Evolutionary conservation across 1,140 invertebrate genomes (phyloP).

Genomic region (Drosophila pseudoananassae): DNA sequence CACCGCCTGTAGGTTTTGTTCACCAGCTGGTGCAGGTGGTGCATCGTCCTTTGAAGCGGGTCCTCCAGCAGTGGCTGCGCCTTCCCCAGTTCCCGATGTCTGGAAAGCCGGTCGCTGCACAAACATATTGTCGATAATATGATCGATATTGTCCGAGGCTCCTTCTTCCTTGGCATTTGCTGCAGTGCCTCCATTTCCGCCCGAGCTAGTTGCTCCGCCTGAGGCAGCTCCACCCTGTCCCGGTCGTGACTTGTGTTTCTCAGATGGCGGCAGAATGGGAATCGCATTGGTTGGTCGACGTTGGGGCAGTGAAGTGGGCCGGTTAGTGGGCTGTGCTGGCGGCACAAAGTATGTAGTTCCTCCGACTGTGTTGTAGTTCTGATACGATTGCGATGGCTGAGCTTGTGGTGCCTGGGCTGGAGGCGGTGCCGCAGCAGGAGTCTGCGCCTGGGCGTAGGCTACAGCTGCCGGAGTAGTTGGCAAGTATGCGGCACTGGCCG

Average conservation of each 20-base stretch:
- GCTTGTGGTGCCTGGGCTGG: slow-evolving; percentile 44
- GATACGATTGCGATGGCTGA: slow-evolving; percentile 55
- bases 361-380: slow-evolving; percentile 82
- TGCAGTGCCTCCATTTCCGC: not conserved
- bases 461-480: slow-evolving; percentile 67
- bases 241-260: slow-evolving; percentile 69
- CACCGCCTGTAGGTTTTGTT: slow-evolving; percentile 64
- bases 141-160: slow-evolving; percentile 85
- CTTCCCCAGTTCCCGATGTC: slow-evolving; percentile 45
- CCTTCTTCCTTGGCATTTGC: slow-evolving; percentile 45
- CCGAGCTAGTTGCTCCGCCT: not conserved
- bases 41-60: slow-evolving; percentile 31
- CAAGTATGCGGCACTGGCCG: slow-evolving; percentile 62
- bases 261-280: slow-evolving; percentile 84
- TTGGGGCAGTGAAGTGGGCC: slow-evolving; percentile 76
- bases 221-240: slow-evolving; percentile 6
- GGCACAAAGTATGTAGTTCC: slow-evolving; percentile 84
- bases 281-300: slow-evolving; percentile 84
- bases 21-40: slow-evolving; percentile 23
- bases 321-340: slow-evolving; percentile 64
- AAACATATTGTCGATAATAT: slow-evolving; percentile 87
- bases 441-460: slow-evolving; percentile 62
- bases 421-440: slow-evolving; percentile 43
- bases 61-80: slow-evolving; percentile 5
- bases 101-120: slow-evolving; percentile 85